Percentiles rank a stretch among this genome's conserved stretches.
phyloP scores from a whole-genome alignment of 2,113 vertebrate species.

The Thymallus thymallus region DNA sequence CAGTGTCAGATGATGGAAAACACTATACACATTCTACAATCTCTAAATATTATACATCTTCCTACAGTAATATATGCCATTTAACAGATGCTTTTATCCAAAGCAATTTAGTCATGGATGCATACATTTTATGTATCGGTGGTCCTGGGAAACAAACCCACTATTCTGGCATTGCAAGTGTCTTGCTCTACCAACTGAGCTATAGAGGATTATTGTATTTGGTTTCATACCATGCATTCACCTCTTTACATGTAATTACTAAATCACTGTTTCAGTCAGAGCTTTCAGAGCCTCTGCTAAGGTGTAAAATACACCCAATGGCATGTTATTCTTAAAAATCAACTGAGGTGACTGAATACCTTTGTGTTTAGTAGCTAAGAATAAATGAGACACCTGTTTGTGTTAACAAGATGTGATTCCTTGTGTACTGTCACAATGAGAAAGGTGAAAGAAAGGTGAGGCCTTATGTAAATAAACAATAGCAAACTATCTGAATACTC shows the following conservation, averaged over 20 bases:
- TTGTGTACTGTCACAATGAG: background rate
- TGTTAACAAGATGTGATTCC: conserved; percentile 21
- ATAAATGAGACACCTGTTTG: conserved; percentile 17
- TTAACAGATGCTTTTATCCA: too few species aligned
- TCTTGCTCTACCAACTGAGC: background rate
- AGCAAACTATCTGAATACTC: too few species aligned
- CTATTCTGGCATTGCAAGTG: too few species aligned
- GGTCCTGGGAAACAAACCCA: too few species aligned
- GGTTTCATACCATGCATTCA: conserved; percentile 39
- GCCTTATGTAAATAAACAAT: too few species aligned
- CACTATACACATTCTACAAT: background rate
- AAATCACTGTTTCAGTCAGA: conserved; percentile 21
- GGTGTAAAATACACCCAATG: conserved; percentile 29
- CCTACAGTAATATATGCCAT: background rate
- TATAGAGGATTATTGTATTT: background rate
- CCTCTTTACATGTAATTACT: conserved; percentile 2
- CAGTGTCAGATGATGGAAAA: conserved; percentile 4
- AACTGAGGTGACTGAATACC: conserved; percentile 23
- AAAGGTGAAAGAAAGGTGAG: too few species aligned
- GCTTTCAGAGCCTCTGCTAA: conserved; percentile 14
- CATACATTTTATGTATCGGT: too few species aligned
- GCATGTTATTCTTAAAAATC: conserved; percentile 2
- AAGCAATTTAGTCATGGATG: too few species aligned
- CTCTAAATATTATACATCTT: background rate
- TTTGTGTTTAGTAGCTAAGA: conserved; percentile 31